Evolutionary conservation across 2,113 vertebrate genomes (phyloP), one percentile per base, ranked within the genome.

Genomic region (Marcusenius ussheri): DNA sequence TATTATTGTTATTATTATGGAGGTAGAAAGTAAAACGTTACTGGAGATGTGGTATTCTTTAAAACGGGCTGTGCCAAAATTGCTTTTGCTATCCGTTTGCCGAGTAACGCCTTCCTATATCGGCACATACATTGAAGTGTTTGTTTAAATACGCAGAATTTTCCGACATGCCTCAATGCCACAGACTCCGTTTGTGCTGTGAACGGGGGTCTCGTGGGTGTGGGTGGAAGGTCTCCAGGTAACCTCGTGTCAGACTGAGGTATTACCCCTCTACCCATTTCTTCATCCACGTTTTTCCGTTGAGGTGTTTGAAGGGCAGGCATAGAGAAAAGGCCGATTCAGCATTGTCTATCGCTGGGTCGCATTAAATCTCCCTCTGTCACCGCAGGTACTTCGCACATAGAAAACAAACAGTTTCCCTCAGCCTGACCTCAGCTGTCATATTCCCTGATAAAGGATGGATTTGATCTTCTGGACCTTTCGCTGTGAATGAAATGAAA

Each of bases 1-100:
- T 93, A 92, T 91, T 91, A 91, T 92, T 90, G 91, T 93, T 93
- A 95, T 95, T 94, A 94, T 93, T 94, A 92, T 93, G 92, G 92
- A 90, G 93, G 91, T 91, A 91, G 90, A 93, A 83, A 91, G 91
- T 94, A 89, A 92, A 91, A 89, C n/a, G 85, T 89, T 89, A 88
- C 88, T 90, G 88, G 77, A 88, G 24, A 91, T 91, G 91, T 91
- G 92, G 91, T 92, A 15, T 58, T 85, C 89, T 89, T 89, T 85
- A 58, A 62, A 27, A 39, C 31, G 66, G 50, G 15, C 45, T 62
- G 80, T 11, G 83, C 35, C 47, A 45, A 84, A 89, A 84, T 89
- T 84, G 80, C 80, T 53, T 89, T 89, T 58, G 10, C 51, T 56
- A 11, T 89, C 83, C 83, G 7, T 83, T 13, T 19, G 35, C 24